Evolutionary conservation across 2,113 vertebrate species (phyloP).

Genomic region (Microtus richardsoni): DNA sequence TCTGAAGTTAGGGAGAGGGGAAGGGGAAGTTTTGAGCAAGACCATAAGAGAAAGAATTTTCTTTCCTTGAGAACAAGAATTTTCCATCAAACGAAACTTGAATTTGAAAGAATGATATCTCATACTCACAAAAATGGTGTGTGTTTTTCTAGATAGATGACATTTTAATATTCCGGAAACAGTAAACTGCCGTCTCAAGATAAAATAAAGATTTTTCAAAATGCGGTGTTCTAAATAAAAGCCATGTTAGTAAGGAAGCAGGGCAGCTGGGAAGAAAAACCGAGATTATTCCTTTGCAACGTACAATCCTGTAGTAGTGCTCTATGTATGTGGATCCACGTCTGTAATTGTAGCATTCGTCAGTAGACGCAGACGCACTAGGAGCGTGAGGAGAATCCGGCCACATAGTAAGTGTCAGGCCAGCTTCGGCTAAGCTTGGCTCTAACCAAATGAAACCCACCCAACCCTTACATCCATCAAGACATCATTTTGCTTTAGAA

Average conservation of each 20-base stretch:
- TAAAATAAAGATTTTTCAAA: conserved; percentile 28
- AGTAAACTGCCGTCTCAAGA: neutral
- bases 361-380: neutral
- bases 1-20: neutral
- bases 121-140: neutral
- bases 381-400: neutral
- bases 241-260: neutral
- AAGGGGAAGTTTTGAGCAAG: neutral
- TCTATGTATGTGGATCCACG: accelerated
- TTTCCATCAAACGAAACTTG: conserved; percentile 37
- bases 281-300: neutral
- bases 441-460: neutral
- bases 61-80: neutral
- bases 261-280: neutral
- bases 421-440: neutral
- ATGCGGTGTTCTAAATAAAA: conserved; percentile 5
- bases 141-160: neutral
- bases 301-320: neutral
- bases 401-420: neutral
- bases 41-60: neutral
- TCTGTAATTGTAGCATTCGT: neutral
- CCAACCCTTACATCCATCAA: neutral
- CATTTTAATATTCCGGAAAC: conserved; percentile 34
- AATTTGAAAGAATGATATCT: neutral
- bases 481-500: neutral